phyloP scores from a whole-genome alignment of 2,797 vertebrate genomes.

The Brotula barbata region DNA sequence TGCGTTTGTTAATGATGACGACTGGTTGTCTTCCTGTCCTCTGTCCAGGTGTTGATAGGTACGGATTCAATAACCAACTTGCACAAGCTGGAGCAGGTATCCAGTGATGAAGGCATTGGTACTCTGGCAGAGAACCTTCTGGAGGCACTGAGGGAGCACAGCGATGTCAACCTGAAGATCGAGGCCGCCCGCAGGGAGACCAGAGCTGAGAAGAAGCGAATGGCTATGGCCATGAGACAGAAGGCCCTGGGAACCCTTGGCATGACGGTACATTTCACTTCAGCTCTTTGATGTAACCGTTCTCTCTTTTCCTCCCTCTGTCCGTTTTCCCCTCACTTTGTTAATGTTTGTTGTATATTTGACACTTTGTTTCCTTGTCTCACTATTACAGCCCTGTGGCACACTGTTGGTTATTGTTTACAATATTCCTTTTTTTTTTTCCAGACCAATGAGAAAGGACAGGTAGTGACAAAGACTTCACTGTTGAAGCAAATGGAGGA shows the following conservation, averaged over 20 bases:
- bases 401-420: not conserved
- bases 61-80: conserved; percentile 96
- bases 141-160: conserved; percentile 92
- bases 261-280: conserved; percentile 86
- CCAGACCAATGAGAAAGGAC: conserved; percentile 98
- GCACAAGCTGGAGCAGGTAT: conserved; percentile 99
- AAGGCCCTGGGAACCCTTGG: conserved; percentile 97
- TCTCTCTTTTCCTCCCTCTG: rapidly evolving
- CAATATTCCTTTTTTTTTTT: conserved; percentile 25
- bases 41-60: conserved; percentile 88
- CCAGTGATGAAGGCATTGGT: conserved; percentile 97
- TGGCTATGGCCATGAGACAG: conserved; percentile 99
- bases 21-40: conserved; percentile 14
- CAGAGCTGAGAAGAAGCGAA: conserved; percentile 95
- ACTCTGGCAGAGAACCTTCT: conserved; percentile 96
- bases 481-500: conserved; percentile 99
- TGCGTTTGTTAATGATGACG: too few species aligned
- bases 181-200: conserved; percentile 96
- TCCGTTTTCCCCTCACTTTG: not conserved
- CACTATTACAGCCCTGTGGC: not conserved
- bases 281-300: not conserved
- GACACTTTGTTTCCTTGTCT: not conserved
- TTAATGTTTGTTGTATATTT: not conserved
- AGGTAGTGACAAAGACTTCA: conserved; percentile 98
- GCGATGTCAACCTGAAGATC: conserved; percentile 95